Base-by-base conservation (phyloP, 2,888 invertebrate species). In the Athripsodes cinereus region DNA sequence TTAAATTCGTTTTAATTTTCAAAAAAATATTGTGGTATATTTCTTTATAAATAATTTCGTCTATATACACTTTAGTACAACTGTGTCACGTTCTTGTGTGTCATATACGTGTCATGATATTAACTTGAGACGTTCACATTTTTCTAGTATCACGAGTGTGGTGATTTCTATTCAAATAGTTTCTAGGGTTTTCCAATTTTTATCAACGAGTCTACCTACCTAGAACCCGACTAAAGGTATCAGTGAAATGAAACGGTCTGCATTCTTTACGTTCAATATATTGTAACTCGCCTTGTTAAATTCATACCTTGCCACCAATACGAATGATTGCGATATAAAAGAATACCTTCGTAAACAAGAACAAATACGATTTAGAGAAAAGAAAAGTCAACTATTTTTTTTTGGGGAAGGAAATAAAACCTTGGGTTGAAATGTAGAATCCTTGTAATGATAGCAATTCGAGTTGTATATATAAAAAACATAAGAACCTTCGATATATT, bases 91-190 rank as follows among this genome's bases (percentile, higher is more conserved):
- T n/a, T n/a, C n/a, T n/a, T n/a, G n/a, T n/a, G n/a, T n/a, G 47
- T 54, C 16, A 21, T 47, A 54, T 31, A 26, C 18, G 46, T 31
- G 53, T 47, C 20, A 19, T 46, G 47, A 20, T 34, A 48, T 55
- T 55, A 49, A 55, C 55, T 49, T 34, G 10, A 20, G 19, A n/a
- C 49, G 35, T 18, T 35, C 21, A 18, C 47, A 34, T 31, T 22
- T 34, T 35, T 53, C 21, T 48, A 53, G 40, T 53, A 48, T 49
- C 18, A 3, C 47, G 52, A 57, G 52, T 52, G 47, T 46, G 19
- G 54, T 40, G 49, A 58, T 58, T 58, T 50, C 54, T 58, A 58
- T 58, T 58, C 58, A 58, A 58, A 58, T 58, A 52, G 44, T 19
- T 3, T 16, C 8, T 40, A 5, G 19, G 53, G 52, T 53, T 53